Evolutionary conservation across 2,888 invertebrate species (phyloP).

Genomic region (Hydrotaea diabolus): DNA sequence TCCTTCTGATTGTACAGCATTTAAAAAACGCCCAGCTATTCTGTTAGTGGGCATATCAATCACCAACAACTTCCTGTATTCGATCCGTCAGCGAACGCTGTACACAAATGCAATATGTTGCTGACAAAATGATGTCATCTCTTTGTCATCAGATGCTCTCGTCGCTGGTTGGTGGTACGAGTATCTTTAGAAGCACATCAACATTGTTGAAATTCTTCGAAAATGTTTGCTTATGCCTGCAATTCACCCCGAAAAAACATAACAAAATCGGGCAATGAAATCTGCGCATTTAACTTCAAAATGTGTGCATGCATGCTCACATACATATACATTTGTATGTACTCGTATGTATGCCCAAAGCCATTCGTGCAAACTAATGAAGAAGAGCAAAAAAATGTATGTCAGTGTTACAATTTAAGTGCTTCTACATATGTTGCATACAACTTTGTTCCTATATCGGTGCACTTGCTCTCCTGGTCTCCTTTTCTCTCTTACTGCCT

Average conservation of each 20-base stretch:
- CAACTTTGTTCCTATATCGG: neutral
- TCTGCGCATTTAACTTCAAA: neutral
- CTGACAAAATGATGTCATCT: constrained; percentile 17
- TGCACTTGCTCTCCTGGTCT: neutral
- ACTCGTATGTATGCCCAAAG: neutral
- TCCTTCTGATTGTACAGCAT: neutral
- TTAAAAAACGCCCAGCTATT: neutral
- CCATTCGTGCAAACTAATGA: neutral
- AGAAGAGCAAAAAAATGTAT: constrained; percentile 68
- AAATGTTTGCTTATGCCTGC: neutral
- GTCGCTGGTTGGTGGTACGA: neutral
- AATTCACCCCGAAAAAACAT: neutral
- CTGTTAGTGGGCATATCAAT: neutral
- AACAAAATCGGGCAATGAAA: neutral
- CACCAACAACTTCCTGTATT: constrained; percentile 31
- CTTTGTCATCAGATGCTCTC: constrained; percentile 4
- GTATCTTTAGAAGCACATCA: constrained; percentile 29
- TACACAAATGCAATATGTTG: neutral
- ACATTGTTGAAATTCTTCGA: constrained; percentile 28
- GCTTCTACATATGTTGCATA: constrained; percentile 73
- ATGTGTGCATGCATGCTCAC: neutral
- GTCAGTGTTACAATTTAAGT: constrained; percentile 77
- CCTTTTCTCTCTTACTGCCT: neutral
- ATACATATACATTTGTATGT: constrained; percentile 6
- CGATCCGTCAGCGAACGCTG: neutral